phyloP scores from a whole-genome alignment of 2,113 vertebrate genomes.

The Anser cygnoides region DNA sequence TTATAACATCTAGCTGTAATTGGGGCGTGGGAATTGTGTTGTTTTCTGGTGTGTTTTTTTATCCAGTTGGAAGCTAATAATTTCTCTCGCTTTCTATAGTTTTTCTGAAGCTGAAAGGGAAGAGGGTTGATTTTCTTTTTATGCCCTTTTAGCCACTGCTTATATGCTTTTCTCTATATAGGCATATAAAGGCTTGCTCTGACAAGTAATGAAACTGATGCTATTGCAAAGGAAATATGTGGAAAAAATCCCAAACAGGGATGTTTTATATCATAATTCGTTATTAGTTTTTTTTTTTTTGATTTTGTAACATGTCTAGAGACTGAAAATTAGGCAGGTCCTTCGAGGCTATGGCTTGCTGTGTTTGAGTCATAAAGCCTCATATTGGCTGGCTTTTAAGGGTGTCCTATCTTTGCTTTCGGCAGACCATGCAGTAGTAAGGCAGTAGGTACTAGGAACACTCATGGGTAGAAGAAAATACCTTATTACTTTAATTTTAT shows the following conservation, averaged over 20 bases:
- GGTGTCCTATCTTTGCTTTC: background rate
- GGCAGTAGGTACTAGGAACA: background rate
- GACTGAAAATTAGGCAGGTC: background rate
- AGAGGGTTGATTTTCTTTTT: background rate
- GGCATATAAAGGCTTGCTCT: background rate
- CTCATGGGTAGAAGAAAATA: background rate
- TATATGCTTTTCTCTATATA: background rate
- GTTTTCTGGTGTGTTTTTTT: background rate
- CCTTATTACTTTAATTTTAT: background rate
- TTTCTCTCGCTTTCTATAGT: background rate
- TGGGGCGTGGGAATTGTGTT: background rate
- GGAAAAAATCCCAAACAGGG: fast-evolving
- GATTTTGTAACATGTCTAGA: background rate
- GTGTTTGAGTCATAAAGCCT: background rate
- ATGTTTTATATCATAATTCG: background rate
- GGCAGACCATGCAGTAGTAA: background rate
- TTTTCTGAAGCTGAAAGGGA: background rate
- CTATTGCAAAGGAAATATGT: background rate
- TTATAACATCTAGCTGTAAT: background rate
- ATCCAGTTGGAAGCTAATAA: background rate
- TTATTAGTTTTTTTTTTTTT: background rate
- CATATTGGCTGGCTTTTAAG: background rate
- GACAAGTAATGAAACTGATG: background rate
- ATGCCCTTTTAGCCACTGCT: background rate
- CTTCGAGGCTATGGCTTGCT: background rate